These are phyloP conservation scores for Zeuzera pyrina DNA, from an alignment of 2,888 invertebrate species.

Conservation along the genomic window DNA sequence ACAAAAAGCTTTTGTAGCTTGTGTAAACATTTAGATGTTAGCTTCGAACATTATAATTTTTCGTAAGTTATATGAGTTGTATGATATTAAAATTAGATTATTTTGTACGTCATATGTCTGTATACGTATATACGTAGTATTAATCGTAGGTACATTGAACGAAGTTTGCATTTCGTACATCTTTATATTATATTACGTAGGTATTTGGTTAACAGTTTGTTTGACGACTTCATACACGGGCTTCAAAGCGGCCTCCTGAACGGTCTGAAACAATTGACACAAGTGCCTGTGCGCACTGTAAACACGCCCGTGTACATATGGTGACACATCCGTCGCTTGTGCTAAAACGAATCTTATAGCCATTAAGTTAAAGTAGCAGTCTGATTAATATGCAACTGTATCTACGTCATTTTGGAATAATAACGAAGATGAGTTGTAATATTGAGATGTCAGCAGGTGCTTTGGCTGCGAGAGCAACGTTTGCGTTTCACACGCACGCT, in stretches of 20 bases:
- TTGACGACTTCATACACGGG: too few species aligned
- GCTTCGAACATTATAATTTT: too few species aligned
- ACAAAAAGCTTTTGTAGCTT: too few species aligned
- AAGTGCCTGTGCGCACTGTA: constrained; percentile 42
- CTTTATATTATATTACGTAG: too few species aligned
- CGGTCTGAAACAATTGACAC: constrained; percentile 49
- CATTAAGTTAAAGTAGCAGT: constrained; percentile 22
- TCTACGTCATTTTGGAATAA: constrained; percentile 11
- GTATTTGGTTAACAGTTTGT: too few species aligned
- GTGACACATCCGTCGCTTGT: constrained; percentile 6
- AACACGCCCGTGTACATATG: constrained; percentile 23
- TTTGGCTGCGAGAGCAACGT: constrained; percentile 24
- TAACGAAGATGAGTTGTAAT: constrained; percentile 28
- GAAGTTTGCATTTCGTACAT: too few species aligned
- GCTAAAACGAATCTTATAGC: constrained; percentile 22
- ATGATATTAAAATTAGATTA: too few species aligned
- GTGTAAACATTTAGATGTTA: too few species aligned
- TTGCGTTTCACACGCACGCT: constrained; percentile 57
- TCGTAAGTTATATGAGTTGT: too few species aligned
- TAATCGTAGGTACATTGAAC: too few species aligned
- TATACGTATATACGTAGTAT: too few species aligned
- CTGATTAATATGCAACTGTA: constrained; percentile 21
- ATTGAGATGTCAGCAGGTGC: constrained; percentile 42
- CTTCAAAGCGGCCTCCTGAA: constrained; percentile 10
- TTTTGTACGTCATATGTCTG: too few species aligned